Evolutionary conservation across 1,140 invertebrate species (phyloP), one percentile per base, ranked within the genome.

Genomic region (Aphis gossypii): DNA sequence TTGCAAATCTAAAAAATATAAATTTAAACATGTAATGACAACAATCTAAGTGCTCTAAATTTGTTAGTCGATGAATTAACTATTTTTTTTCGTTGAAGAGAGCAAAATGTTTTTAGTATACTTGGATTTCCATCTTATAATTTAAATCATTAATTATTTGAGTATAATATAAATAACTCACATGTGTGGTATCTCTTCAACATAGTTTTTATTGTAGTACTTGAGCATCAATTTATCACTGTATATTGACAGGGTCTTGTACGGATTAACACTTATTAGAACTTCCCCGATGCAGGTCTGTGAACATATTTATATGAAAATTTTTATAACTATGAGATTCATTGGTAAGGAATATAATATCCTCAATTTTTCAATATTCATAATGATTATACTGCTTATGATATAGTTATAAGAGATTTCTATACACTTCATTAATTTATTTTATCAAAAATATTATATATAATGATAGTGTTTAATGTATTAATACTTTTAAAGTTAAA

Each of bases 181-280:
- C 98, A 99, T 97, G 95, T 99, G 98, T 46, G 98, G 98, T 76
- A 98, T 98, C 94, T 98, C 96, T 95, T 98, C 97, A 95, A 97
- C 97, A 76, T 98, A 97, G 94, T 97, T 96, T 94, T 97, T 96
- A 94, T 96, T 96, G 94, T 97, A 97, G 95, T 98, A 98, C 54
- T 97, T 96, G 94, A 97, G 96, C 94, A 97, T 97, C 83, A 97
- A 96, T 95, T 97, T 97, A 44, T 96, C 96, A 30, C 97, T 97
- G 96, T 98, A 98, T 94, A 98, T 94, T 23, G 96, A 96, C 95
- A 98, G 96, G 94, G 97, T 96, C 95, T 97, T 97, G 95, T 98
- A 98, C 11, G 97, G 97, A 95, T 98, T 98, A 41, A 98, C 96
- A 0, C 97, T 97, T 82, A 98, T 97, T 84, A 98, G 95, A 35